Evolutionary conservation across 23 tunicate genomes (phyloP).

Genomic region (Halocynthia roretzi): DNA sequence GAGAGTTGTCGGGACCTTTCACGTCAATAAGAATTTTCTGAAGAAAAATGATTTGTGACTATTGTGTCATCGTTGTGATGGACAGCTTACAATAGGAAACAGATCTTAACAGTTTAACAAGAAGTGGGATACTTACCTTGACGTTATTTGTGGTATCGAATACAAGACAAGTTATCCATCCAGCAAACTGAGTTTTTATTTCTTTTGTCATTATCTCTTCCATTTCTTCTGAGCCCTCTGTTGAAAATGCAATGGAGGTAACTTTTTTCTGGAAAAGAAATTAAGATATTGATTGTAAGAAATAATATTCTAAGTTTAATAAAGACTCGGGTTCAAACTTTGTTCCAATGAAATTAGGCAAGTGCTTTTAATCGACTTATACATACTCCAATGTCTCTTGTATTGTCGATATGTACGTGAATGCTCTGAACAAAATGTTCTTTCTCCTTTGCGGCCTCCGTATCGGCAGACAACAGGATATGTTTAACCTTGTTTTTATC

Average conservation of each 20-base stretch:
- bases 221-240: conserved; percentile 16
- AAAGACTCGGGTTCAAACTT: too few species aligned
- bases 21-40: conserved; percentile 52
- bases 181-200: conserved; percentile 28
- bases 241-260: conserved; percentile 16
- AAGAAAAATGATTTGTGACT: not conserved
- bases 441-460: not conserved
- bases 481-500: conserved; percentile 56
- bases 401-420: conserved; percentile 62
- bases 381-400: conserved; percentile 49
- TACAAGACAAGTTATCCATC: conserved; percentile 19
- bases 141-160: too few species aligned
- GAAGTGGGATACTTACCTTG: too few species aligned
- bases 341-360: too few species aligned
- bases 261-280: conserved; percentile 48
- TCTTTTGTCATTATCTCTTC: not conserved
- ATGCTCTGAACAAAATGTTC: not conserved
- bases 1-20: conserved; percentile 58
- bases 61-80: not conserved
- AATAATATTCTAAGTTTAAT: not conserved
- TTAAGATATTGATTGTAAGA: not conserved
- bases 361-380: not conserved
- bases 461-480: conserved; percentile 20
- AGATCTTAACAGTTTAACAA: too few species aligned
- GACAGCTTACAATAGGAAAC: too few species aligned